Evolutionary conservation across 2,113 vertebrate genomes (phyloP).

Genomic region (Tursiops truncatus): DNA sequence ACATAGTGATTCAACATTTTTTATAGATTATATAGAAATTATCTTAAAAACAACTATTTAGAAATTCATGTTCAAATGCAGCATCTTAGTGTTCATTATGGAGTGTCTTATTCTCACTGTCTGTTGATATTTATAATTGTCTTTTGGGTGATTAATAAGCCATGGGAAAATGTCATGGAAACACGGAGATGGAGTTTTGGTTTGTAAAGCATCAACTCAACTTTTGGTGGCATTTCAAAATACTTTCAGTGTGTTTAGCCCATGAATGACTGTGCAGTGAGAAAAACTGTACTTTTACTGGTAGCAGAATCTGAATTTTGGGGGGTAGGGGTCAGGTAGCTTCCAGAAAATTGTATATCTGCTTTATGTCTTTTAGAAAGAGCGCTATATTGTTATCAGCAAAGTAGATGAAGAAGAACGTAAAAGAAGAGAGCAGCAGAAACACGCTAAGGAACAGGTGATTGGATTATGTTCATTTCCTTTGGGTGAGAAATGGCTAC

Average conservation of each 20-base stretch:
- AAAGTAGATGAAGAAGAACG: conserved; percentile 97
- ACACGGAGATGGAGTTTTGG: not conserved
- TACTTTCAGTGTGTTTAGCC: not conserved
- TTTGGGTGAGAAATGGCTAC: not conserved
- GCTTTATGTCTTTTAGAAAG: conserved; percentile 88
- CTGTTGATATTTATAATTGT: not conserved
- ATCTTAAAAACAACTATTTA: conserved; percentile 10
- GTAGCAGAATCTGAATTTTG: not conserved
- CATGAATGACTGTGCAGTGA: not conserved
- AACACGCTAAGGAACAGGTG: conserved; percentile 94
- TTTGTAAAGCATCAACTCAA: not conserved
- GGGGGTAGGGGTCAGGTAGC: not conserved
- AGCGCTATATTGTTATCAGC: conserved; percentile 94
- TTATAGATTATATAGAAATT: not conserved
- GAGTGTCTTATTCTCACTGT: not conserved
- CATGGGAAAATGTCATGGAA: not conserved
- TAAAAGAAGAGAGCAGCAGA: conserved; percentile 92
- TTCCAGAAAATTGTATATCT: conserved; percentile 31
- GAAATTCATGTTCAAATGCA: not conserved
- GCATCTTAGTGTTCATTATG: not conserved
- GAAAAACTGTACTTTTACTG: not conserved
- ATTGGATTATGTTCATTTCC: not conserved
- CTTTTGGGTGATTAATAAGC: conserved; percentile 7
- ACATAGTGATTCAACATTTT: not conserved
- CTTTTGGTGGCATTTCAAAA: not conserved